phyloP scores from a whole-genome alignment of 2,888 invertebrate genomes.

The Zonitis immaculata region DNA sequence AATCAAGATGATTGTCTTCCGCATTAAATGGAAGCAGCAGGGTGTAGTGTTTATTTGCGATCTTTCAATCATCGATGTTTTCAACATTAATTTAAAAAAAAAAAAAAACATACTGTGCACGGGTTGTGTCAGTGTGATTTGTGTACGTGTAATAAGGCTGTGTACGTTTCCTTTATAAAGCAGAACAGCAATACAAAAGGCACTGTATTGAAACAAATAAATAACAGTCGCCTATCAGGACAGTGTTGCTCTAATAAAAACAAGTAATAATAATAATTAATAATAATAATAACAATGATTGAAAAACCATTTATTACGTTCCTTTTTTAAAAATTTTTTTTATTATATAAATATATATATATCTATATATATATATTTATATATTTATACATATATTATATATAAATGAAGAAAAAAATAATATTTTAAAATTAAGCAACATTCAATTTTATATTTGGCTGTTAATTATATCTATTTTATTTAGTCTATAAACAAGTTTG shows the following conservation, averaged over 20 bases:
- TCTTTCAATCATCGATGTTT: constrained; percentile 49
- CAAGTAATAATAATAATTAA: background rate
- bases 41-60: constrained; percentile 50
- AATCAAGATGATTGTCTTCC: constrained; percentile 51
- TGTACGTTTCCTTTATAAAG: constrained; percentile 47
- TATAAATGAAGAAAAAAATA: constrained; percentile 25
- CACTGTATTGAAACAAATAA: background rate
- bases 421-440: constrained; percentile 26
- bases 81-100: constrained; percentile 37
- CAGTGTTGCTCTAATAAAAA: constrained; percentile 30
- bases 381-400: too few species aligned
- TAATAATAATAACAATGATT: background rate
- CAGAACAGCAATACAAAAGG: constrained; percentile 34
- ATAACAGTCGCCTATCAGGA: constrained; percentile 18
- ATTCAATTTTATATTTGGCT: constrained; percentile 22
- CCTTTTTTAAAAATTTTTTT: constrained; percentile 29
- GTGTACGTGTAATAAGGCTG: constrained; percentile 51
- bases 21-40: constrained; percentile 48
- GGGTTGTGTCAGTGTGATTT: constrained; percentile 49
- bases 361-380: too few species aligned
- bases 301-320: constrained; percentile 31
- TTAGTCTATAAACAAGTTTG: constrained; percentile 35
- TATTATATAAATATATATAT: constrained; percentile 22
- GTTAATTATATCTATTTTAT: constrained; percentile 27
- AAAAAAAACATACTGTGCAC: constrained; percentile 44